These are phyloP conservation scores for Campaea margaritaria DNA, from an alignment of 2,888 invertebrate species.

Conservation along the genomic window DNA sequence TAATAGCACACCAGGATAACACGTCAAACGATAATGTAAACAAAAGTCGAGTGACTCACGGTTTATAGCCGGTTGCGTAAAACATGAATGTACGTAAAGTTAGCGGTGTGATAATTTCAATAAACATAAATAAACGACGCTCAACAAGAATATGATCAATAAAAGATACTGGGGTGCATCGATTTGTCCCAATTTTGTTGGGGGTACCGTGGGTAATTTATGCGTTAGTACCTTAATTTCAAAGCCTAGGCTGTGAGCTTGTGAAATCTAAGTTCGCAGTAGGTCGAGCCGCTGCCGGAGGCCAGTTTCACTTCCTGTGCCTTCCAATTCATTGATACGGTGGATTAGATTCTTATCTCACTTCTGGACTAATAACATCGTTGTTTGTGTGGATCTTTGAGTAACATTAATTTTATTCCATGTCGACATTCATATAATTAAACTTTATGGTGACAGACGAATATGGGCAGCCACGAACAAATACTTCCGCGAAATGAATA, in stretches of 20 bases:
- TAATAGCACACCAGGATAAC: constrained; percentile 42
- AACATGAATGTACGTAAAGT: constrained; percentile 40
- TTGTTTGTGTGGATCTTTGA: background rate
- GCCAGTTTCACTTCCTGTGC: constrained; percentile 66
- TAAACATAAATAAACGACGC: constrained; percentile 37
- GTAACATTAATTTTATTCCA: background rate
- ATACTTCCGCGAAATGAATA: constrained; percentile 43
- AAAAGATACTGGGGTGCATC: background rate
- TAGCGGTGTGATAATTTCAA: constrained; percentile 42
- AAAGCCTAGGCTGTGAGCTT: constrained; percentile 46
- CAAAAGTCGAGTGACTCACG: constrained; percentile 45
- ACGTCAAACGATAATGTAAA: constrained; percentile 40
- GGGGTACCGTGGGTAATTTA: constrained; percentile 5
- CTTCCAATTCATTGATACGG: constrained; percentile 53
- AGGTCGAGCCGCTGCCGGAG: constrained; percentile 42
- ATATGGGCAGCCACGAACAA: constrained; percentile 19
- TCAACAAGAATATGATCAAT: constrained; percentile 1
- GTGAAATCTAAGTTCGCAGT: constrained; percentile 48
- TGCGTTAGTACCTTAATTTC: constrained; percentile 31
- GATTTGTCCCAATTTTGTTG: background rate
- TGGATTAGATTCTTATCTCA: constrained; percentile 30
- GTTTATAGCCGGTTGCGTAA: constrained; percentile 43
- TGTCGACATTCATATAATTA: background rate
- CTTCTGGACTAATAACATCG: constrained; percentile 11
- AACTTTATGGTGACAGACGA: background rate